Conservation (phyloP, 2,888 invertebrate species). For the Ormyrus labotus region DNA sequence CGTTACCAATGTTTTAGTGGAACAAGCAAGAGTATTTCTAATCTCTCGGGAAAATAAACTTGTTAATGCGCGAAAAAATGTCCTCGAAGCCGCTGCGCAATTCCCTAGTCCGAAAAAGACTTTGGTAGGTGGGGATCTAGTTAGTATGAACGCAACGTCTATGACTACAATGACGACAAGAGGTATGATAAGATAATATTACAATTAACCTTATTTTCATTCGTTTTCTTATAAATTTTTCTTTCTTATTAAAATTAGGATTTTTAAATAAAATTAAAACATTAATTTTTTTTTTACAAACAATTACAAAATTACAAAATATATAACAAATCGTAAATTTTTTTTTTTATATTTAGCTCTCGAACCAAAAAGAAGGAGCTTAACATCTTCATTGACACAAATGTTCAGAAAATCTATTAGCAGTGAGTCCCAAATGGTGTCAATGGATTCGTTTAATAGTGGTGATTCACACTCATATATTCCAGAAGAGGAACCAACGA, state of each 20-base stretch:
- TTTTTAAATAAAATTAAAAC: not conserved
- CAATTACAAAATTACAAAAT: not conserved
- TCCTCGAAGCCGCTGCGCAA: conserved; percentile 77
- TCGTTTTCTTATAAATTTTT: not conserved
- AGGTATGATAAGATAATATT: conserved; percentile 65
- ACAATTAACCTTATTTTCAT: not conserved
- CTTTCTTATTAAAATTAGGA: not conserved
- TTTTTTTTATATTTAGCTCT: conserved; percentile 31
- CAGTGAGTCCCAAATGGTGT: conserved; percentile 70
- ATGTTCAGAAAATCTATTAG: conserved; percentile 83
- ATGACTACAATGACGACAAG: conserved; percentile 69
- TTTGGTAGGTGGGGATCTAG: conserved; percentile 31
- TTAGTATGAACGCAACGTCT: conserved; percentile 51
- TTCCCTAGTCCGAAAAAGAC: conserved; percentile 59
- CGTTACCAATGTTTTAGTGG: conserved; percentile 80
- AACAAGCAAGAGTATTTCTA: conserved; percentile 87
- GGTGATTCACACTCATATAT: conserved; percentile 60
- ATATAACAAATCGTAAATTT: not conserved
- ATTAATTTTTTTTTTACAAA: not conserved
- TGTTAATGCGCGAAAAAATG: conserved; percentile 82
- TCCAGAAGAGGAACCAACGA: conserved; percentile 66
- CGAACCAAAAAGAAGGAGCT: conserved; percentile 84
- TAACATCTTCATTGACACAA: conserved; percentile 85
- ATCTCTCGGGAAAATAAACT: conserved; percentile 87
- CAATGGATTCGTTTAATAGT: conserved; percentile 60